Percentiles rank a stretch among this genome's conserved stretches.
Conservation (phyloP, 2,797 vertebrate genomes). For the Helarctos malayanus region DNA sequence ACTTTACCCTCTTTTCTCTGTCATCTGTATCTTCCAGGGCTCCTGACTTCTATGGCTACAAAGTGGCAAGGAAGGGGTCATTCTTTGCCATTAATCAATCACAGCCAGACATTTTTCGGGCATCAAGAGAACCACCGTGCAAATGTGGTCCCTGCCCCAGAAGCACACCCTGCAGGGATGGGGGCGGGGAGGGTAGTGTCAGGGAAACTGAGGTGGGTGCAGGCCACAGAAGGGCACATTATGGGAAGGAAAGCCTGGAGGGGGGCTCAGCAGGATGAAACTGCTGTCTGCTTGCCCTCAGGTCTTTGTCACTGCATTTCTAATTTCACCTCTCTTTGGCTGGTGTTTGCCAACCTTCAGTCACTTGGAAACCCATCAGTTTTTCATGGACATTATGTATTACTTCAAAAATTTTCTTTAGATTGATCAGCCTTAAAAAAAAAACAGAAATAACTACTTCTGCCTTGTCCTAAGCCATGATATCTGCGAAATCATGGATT, state of each 20-base stretch:
- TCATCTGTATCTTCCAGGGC: not conserved
- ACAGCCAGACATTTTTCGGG: not conserved
- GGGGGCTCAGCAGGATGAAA: not conserved
- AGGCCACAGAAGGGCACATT: not conserved
- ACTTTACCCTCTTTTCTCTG: not conserved
- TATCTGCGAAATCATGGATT: not conserved
- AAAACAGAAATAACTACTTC: not conserved
- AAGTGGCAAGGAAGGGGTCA: not conserved
- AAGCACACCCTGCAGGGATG: no score
- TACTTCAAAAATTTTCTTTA: not conserved
- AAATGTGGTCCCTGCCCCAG: not conserved
- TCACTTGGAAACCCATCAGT: not conserved
- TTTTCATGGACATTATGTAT: not conserved
- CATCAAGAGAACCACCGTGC: not conserved
- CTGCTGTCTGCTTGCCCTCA: not conserved
- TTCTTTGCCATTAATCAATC: not conserved
- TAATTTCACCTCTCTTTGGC: not conserved
- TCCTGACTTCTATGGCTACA: not conserved
- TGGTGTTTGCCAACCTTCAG: not conserved
- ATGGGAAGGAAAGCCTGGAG: not conserved
- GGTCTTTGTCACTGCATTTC: not conserved
- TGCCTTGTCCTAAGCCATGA: not conserved
- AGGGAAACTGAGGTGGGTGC: not conserved
- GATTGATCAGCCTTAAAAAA: not conserved
- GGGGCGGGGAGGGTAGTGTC: not conserved